Base-by-base conservation (phyloP, 2,888 invertebrate genomes). In the Athalia rosae region DNA sequence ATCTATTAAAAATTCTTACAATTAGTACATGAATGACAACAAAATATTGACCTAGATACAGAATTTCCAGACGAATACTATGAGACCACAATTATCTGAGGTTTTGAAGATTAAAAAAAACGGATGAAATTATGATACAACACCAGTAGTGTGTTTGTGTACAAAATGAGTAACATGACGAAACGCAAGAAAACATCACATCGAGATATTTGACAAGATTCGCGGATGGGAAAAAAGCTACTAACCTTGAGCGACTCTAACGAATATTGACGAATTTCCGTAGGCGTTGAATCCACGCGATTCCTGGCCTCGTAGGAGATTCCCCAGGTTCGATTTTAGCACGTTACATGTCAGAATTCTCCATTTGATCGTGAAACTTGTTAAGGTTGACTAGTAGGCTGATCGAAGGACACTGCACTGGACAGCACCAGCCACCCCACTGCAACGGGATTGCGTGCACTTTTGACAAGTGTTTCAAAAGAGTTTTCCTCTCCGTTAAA, bases 401-500 rank as follows among this genome's bases (percentile, higher is more conserved):
- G 48, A 5, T 41, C 74, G 74, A 61, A 74, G 48, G 59, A 61
- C 61, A 74, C 74, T 74, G 74, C 74, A 13, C 45, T 45, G 45
- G 47, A 3, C 58, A 13, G 45, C 43, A 77, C 79, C 79, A 80
- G 76, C 80, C 28, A 78, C 78, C 76, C 81, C 81, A 81, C 82
- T 82, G 81, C 77, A 82, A 80, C 63, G 78, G 28, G 71, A 83
- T 80, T 80, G 73, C 61, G 59, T 50, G 48, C 58, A 74, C 71
- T 71, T 28, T 74, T 74, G 61, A 59, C 74, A 59, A 74, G 43
- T 59, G 74, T 74, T 74, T 53, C 11, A n/a, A 9, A 48, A 43
- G 43, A 58, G 47, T 56, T 58, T 43, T 45, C 15, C 58, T 43
- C 28, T 13, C 15, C 15, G 58, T n/a, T 13, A 43, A n/a, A 43